Conservation (phyloP, 2,888 invertebrate species). For the Synanthedon vespiformis region DNA sequence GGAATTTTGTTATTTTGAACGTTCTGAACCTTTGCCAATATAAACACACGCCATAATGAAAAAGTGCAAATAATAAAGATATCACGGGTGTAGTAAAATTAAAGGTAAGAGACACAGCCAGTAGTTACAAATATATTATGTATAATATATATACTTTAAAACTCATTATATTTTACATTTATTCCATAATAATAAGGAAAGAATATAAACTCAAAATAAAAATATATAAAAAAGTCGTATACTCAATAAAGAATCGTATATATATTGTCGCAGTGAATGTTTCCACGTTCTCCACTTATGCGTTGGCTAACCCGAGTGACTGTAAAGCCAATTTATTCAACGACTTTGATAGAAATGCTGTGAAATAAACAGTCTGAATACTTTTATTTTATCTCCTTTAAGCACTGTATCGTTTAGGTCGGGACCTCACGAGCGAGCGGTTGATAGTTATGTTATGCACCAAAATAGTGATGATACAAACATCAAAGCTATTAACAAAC, state of each 20-base stretch:
- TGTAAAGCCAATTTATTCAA: slow-evolving; percentile 37
- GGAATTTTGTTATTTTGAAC: no score
- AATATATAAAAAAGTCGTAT: not conserved
- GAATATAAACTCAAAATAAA: not conserved
- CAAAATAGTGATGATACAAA: not conserved
- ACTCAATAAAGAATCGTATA: slow-evolving; percentile 13
- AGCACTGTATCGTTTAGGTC: slow-evolving; percentile 9
- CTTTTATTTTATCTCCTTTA: slow-evolving; percentile 11
- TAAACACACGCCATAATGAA: no score
- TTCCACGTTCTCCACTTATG: slow-evolving; percentile 30
- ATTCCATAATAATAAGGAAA: not conserved
- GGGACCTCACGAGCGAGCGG: not conserved
- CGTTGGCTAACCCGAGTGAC: slow-evolving; percentile 25
- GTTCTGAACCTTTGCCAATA: no score
- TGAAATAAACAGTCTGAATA: slow-evolving; percentile 20
- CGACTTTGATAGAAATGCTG: slow-evolving; percentile 22
- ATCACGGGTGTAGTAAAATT: no score
- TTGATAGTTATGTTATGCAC: not conserved
- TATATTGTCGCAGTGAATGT: slow-evolving; percentile 30
- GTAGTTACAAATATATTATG: no score
- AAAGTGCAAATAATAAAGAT: no score
- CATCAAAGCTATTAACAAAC: not conserved
- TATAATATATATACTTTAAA: no score
- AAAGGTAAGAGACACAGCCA: no score
- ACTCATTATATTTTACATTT: no score